Evolutionary conservation across 64 coral and sea anemone species (phyloP), one percentile per base, ranked within the genome.

Genomic region (Stylophora pistillata): DNA sequence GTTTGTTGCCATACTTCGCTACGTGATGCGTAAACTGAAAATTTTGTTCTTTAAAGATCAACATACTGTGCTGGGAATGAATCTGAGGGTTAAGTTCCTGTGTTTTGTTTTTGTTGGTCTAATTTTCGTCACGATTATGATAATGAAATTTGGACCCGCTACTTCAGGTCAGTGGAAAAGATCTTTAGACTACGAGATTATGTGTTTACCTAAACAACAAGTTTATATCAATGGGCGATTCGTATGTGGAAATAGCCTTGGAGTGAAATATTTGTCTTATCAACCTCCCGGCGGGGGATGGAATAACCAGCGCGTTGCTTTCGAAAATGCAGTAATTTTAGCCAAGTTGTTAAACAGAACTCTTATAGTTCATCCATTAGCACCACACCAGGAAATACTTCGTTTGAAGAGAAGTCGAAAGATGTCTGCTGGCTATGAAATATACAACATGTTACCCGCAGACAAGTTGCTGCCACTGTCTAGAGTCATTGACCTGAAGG

Each of bases 291-390:
- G 90, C 2, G 97, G 97, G n/a, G 97, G 97, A 31, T 99, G 97
- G 97, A 99, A 99, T 59, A 99, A 99, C 72, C 97, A 99, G 77
- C 95, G 97, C 69, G 90, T 99, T 61, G 97, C 97, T 17, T 89
- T 99, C 73, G 97, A 99, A 83, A 95, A 95, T 62, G 97, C 97
- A 0, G 93, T 95, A n/a, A 72, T 99, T 71, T 73, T 99, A n/a
- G 97, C 97, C 16, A 93, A 82, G 61, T 74, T 99, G 32, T 76
- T 99, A 27, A 92, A 95, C 27, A 77, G 97, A 85, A 95, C 93
- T 37, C 91, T 99, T 7, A 92, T 99, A 15, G 90, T 99, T 7
- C 97, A 95, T 15, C 97, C 97, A 28, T 75, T 99, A 28, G 97
- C 97, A 15, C 93, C 91, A 21, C 97, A 99, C 53, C 54, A 87